Evolutionary conservation across 2,113 vertebrate genomes (phyloP), one percentile per base, ranked within the genome.

Genomic region (Sapayoa aenigma): DNA sequence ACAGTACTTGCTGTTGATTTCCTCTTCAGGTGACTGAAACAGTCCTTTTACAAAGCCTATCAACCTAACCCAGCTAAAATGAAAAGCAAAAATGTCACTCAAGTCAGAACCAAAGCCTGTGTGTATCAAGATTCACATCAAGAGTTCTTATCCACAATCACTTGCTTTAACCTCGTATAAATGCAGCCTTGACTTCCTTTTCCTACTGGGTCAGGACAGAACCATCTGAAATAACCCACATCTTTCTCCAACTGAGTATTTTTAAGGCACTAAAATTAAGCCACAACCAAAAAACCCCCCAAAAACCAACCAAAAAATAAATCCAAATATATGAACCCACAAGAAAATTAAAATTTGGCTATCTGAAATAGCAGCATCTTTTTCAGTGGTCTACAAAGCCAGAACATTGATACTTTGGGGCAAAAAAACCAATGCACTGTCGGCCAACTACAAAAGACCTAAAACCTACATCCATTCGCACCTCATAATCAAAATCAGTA

Each of bases 201-300:
- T 92, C 76, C 44, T 55, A 50, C 55, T 3, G 15, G 67, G 62
- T 71, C 84, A 92, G 84, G 93, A 78, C 79, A 82, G 77, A 89
- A 75, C 4, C 25, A 31, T 81, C 50, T 93, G 67, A 79, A 81
- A 74, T 22, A 79, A 87, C 46, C 50, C 63, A 35, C 1, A 9
- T 84, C 85, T 90, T 89, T 44, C 75, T 93, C 90, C 90, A 96
- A 84, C 78, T 79, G 68, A 87, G 90, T 89, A 84, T 71, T 95
- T 63, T 52, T 96, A 97, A 97, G 97, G 97, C 96, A 97, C 96
- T 96, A 89, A 96, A 96, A 96, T 96, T 73, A 97, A 95, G 71
- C 92, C 94, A 93, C 71, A 91, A 95, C 53, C 49, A 91, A 52
- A 14, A 24, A 10, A 30, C 25, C 15, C 16, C 7, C 1, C 35